A percentile compares a stretch with the other conserved stretches of the same genome.
Evolutionary conservation across 2,113 vertebrate species (phyloP).

Genomic region (Pipa parva): DNA sequence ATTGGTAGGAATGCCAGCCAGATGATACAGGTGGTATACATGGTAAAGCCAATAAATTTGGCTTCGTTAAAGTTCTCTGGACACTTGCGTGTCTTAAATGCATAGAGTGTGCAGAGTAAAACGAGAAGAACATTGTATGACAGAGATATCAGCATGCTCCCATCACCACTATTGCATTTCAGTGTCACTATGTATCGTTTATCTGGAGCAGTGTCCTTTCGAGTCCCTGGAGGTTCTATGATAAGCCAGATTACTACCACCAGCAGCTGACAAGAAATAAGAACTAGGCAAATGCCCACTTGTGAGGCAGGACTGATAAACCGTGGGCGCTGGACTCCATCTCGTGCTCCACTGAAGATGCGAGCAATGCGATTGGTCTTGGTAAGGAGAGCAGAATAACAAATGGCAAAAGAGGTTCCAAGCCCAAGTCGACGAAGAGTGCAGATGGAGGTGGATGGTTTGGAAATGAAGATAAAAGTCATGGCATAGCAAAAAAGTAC

Average conservation of each 20-base stretch:
- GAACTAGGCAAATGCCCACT: slow-evolving; percentile 87
- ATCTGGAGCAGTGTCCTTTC: slow-evolving; percentile 88
- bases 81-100: slow-evolving; percentile 97
- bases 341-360: slow-evolving; percentile 90
- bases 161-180: slow-evolving; percentile 90
- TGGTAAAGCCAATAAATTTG: slow-evolving; percentile 98
- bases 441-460: slow-evolving; percentile 85
- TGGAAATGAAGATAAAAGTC: slow-evolving; percentile 92
- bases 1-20: slow-evolving; percentile 98
- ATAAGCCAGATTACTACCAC: slow-evolving; percentile 89
- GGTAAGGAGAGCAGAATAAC: slow-evolving; percentile 93
- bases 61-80: slow-evolving; percentile 98
- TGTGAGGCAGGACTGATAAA: slow-evolving; percentile 95
- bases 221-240: slow-evolving; percentile 85
- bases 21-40: slow-evolving; percentile 99
- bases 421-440: slow-evolving; percentile 84
- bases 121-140: slow-evolving; percentile 96
- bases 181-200: slow-evolving; percentile 87
- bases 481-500: slow-evolving; percentile 97
- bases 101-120: slow-evolving; percentile 93
- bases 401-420: slow-evolving; percentile 91
- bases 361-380: slow-evolving; percentile 96
- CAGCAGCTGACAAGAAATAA: slow-evolving; percentile 93
- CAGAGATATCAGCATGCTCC: slow-evolving; percentile 92
- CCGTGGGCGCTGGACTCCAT: slow-evolving; percentile 85